These are phyloP conservation scores for Polyodon spathula DNA, from an alignment of 2,113 vertebrate species.

Conservation along the genomic window DNA sequence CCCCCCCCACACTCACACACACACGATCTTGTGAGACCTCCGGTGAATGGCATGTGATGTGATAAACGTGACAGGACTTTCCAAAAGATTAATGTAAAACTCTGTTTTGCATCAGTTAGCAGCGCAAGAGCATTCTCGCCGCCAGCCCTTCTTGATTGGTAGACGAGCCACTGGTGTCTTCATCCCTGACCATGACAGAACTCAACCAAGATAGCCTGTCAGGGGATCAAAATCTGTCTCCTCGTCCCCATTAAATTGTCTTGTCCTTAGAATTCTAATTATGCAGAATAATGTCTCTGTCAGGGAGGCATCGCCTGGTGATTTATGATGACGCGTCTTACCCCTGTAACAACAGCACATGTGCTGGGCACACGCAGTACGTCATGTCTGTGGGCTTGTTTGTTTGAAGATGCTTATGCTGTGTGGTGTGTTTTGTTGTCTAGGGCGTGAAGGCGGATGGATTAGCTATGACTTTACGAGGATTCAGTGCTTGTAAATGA, in stretches of 20 bases:
- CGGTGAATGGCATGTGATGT: background rate
- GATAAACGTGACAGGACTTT: slow-evolving; percentile 21
- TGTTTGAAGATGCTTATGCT: background rate
- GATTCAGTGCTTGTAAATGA: too few relatives aligned
- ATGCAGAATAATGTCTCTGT: slow-evolving; percentile 55
- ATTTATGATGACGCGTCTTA: slow-evolving; percentile 49
- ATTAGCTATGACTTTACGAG: too few relatives aligned
- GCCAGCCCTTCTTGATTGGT: background rate
- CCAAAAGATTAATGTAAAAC: slow-evolving; percentile 19
- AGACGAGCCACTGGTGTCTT: slow-evolving; percentile 4
- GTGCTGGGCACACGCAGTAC: slow-evolving; percentile 41
- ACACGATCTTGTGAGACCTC: too few relatives aligned
- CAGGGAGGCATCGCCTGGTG: slow-evolving; percentile 28
- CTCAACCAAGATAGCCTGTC: slow-evolving; percentile 37
- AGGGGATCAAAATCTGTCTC: slow-evolving; percentile 45
- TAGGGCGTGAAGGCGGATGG: too few relatives aligned
- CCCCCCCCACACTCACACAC: too few relatives aligned
- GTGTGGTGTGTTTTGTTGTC: too few relatives aligned
- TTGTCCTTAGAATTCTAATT: slow-evolving; percentile 51
- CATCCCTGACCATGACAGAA: slow-evolving; percentile 7
- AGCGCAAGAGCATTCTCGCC: slow-evolving; percentile 17
- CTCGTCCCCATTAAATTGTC: slow-evolving; percentile 34
- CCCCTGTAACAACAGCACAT: slow-evolving; percentile 32
- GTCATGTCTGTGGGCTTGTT: background rate
- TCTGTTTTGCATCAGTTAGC: slow-evolving; percentile 12